phyloP scores from a whole-genome alignment of 64 coral and sea anemone genomes.

The Montipora sp. region DNA sequence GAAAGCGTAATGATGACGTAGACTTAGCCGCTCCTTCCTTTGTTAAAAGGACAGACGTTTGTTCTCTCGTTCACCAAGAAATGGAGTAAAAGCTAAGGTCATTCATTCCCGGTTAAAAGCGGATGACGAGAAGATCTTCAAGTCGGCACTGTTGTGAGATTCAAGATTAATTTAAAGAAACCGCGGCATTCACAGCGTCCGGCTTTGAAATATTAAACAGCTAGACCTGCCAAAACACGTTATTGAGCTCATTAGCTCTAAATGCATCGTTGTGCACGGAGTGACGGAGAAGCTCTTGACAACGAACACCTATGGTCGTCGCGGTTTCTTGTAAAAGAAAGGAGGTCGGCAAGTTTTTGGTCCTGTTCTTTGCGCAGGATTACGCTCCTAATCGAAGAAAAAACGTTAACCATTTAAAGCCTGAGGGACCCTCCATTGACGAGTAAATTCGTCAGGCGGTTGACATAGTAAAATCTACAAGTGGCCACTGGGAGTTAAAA shows the following conservation, averaged over 20 bases:
- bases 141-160: neutral
- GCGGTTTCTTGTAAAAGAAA: too few relatives aligned
- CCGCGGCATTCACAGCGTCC: neutral
- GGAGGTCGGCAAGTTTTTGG: too few relatives aligned
- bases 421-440: too few relatives aligned
- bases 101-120: neutral
- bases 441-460: too few relatives aligned
- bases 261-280: neutral
- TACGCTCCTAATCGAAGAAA: too few relatives aligned
- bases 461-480: too few relatives aligned
- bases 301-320: neutral
- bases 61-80: neutral
- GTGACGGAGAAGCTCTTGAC: neutral
- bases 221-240: neutral
- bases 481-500: too few relatives aligned
- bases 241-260: neutral
- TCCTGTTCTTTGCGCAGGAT: too few relatives aligned
- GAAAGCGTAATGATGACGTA: conserved; percentile 74
- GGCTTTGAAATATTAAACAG: neutral
- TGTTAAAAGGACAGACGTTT: neutral
- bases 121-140: neutral
- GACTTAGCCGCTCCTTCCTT: neutral
- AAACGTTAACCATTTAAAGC: too few relatives aligned
- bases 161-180: neutral
- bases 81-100: neutral